Base-by-base conservation (phyloP, 1,140 invertebrate genomes). In the Drosophila seguyi region DNA sequence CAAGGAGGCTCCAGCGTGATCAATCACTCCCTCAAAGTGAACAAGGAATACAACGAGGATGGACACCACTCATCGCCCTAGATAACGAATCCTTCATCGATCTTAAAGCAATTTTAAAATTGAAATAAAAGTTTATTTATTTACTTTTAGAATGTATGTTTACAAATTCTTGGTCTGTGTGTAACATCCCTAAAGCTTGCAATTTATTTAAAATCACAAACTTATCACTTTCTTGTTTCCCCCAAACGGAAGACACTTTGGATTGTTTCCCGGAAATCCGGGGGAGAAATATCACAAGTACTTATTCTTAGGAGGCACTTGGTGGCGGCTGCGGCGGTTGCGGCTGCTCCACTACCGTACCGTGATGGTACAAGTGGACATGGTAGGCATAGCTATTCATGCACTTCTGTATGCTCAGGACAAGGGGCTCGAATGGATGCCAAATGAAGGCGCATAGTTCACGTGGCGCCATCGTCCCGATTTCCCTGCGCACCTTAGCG, bases 381-480 rank as follows among this genome's bases (percentile, higher is more conserved):
- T 99, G 99, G 41, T 99, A 97, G 74, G 98, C 96, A 93, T 99
- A 99, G 92, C 99, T 97, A n/a, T 97, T 95, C 93, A 98, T 98
- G 14, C 97, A 98, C 82, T 98, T 94, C 93, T 99, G 98, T 20
- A 99, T 98, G 84, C 98, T 99, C 59, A 99, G 98, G 10, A 97
- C 97, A 93, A 99, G 98, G 10, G 98, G 98, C 93, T 99, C 98
- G 38, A 96, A 97, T 0, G 98, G 98, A 94, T 99, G 98, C 93
- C 99, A 99, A n/a, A 97, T 99, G 92, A 99, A 99, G 10, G 98
- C 98, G n/a, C 99, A 98, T 2, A 99, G 94, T 76, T 91, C 98
- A 93, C 79, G 81, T 0, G 74, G 81, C 0, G 69, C 63, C 25
- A 59, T 5, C 0, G 47, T 3, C 10, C 29, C 29, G 1, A 13